Base-by-base conservation (phyloP, 2,888 invertebrate species). In the Ectemnius lituratus region DNA sequence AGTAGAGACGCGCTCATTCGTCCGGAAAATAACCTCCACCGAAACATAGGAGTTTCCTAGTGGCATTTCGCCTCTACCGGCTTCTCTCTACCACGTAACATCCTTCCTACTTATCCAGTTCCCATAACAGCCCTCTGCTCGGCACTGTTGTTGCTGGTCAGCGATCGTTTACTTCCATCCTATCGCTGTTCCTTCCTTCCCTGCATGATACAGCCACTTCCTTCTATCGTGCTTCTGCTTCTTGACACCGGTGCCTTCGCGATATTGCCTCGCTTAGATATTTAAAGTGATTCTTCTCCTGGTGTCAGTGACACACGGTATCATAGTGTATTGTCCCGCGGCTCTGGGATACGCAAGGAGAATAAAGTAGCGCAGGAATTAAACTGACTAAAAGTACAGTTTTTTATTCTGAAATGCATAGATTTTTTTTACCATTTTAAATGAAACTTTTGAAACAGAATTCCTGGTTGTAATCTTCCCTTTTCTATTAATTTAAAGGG, bases 1-100 rank as follows among this genome's bases (percentile, higher is more conserved):
- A 72, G 75, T 74, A 73, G 74, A 81, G 82, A 78, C 78, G 82
- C 83, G 83, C 59, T 85, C 88, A 87, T 83, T 81, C 87, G 86
- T 76, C 88, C 86, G 88, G 88, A 90, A 90, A 90, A 90, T 90
- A 89, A 88, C 86, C 87, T 88, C 78, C 83, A 83, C 83, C 84
- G 85, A 89, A 89, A 88, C 86, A 89, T 86, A 75, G 68, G 66
- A 75, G 67, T 73, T 76, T 78, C 70, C 67, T 67, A 73, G 71
- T 69, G 76, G 63, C 71, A 66, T 68, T 28, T 37, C 8, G 37
- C 37, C 74, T 72, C 68, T 82, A 66, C 74, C 75, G 64, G 73
- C 45, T 76, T 58, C 74, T 73, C 73, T 79, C 73, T 76, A 68
- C 67, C 73, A 60, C 71, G 73, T 66, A 78, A 75, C 75, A 62